phyloP scores from a whole-genome alignment of 2,797 vertebrate genomes.

The Orestias chungarensis region DNA sequence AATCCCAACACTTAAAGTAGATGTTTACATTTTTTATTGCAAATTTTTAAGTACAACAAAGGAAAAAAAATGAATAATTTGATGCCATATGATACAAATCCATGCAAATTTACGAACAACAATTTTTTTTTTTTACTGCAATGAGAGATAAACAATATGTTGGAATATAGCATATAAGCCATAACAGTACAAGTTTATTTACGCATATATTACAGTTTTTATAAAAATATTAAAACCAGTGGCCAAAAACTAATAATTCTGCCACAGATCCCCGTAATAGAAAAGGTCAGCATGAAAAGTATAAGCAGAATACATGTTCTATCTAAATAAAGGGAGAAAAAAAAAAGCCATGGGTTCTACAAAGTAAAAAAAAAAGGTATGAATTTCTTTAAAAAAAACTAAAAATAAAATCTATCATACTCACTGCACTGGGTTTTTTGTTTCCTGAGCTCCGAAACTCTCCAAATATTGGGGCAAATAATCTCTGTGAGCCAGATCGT shows the following conservation, averaged over 20 bases:
- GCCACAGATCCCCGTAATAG: slow-evolving; percentile 60
- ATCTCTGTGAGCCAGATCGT: slow-evolving; percentile 74
- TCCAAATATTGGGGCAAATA: slow-evolving; percentile 72
- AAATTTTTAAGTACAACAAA: slow-evolving; percentile 69
- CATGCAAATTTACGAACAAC: slow-evolving; percentile 71
- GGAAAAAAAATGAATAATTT: slow-evolving; percentile 69
- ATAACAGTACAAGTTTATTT: slow-evolving; percentile 64
- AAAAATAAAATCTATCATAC: slow-evolving; percentile 56
- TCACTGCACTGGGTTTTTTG: slow-evolving; percentile 72
- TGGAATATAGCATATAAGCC: slow-evolving; percentile 63
- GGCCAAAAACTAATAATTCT: slow-evolving; percentile 59
- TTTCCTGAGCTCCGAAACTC: slow-evolving; percentile 82
- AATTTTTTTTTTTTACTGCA: slow-evolving; percentile 54
- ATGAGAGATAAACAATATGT: slow-evolving; percentile 64
- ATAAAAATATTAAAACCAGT: slow-evolving; percentile 74
- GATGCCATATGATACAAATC: slow-evolving; percentile 62
- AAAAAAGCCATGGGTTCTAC: slow-evolving; percentile 70
- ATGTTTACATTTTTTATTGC: slow-evolving; percentile 69
- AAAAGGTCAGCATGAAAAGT: slow-evolving; percentile 76
- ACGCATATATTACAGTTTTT: slow-evolving; percentile 63
- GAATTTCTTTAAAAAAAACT: slow-evolving; percentile 15
- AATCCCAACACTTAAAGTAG: slow-evolving; percentile 24
- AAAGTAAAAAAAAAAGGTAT: slow-evolving; percentile 62
- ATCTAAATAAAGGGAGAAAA: slow-evolving; percentile 68
- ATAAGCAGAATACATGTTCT: slow-evolving; percentile 63